A percentile compares a stretch with the other conserved stretches of the same genome.
Conservation (phyloP, 2,797 vertebrate species). For the Chromobotia macracanthus region DNA sequence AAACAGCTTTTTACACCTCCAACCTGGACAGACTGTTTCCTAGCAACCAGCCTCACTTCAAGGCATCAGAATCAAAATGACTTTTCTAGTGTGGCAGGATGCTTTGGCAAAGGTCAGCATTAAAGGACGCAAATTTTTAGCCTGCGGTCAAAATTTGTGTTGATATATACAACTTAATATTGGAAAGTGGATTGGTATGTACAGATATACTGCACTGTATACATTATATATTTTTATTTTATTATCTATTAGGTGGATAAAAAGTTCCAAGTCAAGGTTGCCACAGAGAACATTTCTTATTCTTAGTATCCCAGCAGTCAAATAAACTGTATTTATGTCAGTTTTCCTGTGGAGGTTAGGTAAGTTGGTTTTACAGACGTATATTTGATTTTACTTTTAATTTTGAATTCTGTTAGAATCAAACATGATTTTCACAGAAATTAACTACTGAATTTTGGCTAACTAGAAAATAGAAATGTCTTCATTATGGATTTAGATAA, state of each 20-base stretch:
- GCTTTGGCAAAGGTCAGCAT: constrained; percentile 47
- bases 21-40: constrained; percentile 55
- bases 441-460: too few relatives aligned
- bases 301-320: background rate
- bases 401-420: too few relatives aligned
- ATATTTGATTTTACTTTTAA: too few relatives aligned
- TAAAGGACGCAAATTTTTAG: constrained; percentile 30
- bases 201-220: background rate
- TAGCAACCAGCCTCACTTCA: constrained; percentile 57
- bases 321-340: background rate
- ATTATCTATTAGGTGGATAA: background rate
- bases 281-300: background rate
- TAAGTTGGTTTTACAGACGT: too few relatives aligned
- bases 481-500: background rate
- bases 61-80: constrained; percentile 51
- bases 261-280: background rate
- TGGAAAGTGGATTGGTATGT: constrained; percentile 6
- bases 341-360: background rate
- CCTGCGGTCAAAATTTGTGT: constrained; percentile 24
- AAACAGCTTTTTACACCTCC: constrained; percentile 59
- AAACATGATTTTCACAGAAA: too few relatives aligned
- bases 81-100: constrained; percentile 53
- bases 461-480: too few relatives aligned
- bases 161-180: constrained; percentile 22
- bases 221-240: background rate